Base-by-base conservation (phyloP, 2,888 invertebrate genomes). In the Coelinius sp. region DNA sequence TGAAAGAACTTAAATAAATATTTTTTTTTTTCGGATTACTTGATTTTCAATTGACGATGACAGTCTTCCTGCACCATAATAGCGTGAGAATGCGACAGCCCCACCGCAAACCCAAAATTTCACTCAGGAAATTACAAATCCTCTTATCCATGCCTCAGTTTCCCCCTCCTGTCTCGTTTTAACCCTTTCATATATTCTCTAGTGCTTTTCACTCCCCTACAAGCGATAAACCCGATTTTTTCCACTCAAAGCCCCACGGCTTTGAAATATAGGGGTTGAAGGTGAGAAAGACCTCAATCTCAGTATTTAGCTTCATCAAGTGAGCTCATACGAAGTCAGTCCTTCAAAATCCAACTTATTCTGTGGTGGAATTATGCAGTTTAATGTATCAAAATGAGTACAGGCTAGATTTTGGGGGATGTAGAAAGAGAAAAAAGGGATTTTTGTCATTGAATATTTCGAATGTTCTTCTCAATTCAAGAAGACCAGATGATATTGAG, bases 111-210 rank as follows among this genome's bases (percentile, higher is more conserved):
- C 25, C 53, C 24, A 14, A 35, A 41, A 70, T 69, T 53, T 70
- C 68, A 10, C 63, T 44, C 63, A 67, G 64, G 62, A 75, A 75
- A 73, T 70, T 70, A 56, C 64, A 68, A 72, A 74, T 70, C 56
- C 70, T 20, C 56, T 62, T 63, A 52, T 74, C 70, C 66, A 59
- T 44, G 31, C 63, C n/a, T n/a, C 17, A 27, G 59, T 35, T 59
- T 35, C 56, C 27, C 52, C 10, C 44, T 17, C 20, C n/a, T 12
- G 17, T 44, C 41, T 56, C 56, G 53, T 35, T 44, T 53, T 20
- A 63, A 62, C 52, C 49, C 49, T 41, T 52, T 70, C 27, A 63
- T 52, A 71, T 20, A 49, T 38, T 49, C 68, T 35, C 62, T 31
- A 62, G 62, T 31, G 62, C 38, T 24, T 38, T 31, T 17, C 46